A percentile compares a stretch with the other conserved stretches of the same genome.
These are phyloP conservation scores for Megastigmus dorsalis DNA, from an alignment of 2,888 invertebrate species.

Conservation along the genomic window DNA sequence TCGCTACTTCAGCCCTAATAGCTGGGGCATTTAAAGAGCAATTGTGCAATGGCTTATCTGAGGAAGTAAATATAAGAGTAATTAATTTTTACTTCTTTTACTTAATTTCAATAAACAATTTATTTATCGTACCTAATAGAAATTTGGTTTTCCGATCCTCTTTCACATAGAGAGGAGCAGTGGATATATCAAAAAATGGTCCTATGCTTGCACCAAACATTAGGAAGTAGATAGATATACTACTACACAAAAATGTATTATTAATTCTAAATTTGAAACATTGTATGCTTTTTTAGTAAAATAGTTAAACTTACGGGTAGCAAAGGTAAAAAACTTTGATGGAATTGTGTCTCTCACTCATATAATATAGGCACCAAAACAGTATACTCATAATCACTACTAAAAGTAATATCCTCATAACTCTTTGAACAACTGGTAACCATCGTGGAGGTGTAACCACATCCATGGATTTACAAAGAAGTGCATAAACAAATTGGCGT, in stretches of 20 bases:
- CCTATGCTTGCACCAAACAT: conserved; percentile 87
- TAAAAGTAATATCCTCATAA: conserved; percentile 78
- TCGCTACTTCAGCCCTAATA: conserved; percentile 89
- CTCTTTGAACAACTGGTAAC: conserved; percentile 68
- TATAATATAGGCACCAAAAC: conserved; percentile 82
- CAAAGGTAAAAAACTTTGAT: conserved; percentile 89
- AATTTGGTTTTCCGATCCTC: conserved; percentile 72
- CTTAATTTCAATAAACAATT: background rate
- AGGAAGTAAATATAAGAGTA: conserved; percentile 51
- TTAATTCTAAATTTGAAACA: background rate
- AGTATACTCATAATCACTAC: conserved; percentile 79
- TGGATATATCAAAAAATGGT: conserved; percentile 83
- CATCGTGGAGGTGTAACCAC: conserved; percentile 74
- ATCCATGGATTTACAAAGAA: conserved; percentile 77
- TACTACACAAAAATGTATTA: conserved; percentile 29
- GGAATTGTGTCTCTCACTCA: conserved; percentile 84
- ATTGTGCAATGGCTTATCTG: conserved; percentile 83
- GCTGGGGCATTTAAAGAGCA: conserved; percentile 84
- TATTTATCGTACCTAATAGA: conserved; percentile 62
- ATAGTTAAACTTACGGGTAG: conserved; percentile 87
- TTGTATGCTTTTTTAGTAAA: background rate
- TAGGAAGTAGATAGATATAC: conserved; percentile 83
- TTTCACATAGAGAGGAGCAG: conserved; percentile 69
- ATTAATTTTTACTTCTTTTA: background rate
- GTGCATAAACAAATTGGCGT: conserved; percentile 84